Percentiles rank a stretch among this genome's conserved stretches.
Evolutionary conservation across 2,888 invertebrate species (phyloP).

Genomic region (Trachelus iudaicus): DNA sequence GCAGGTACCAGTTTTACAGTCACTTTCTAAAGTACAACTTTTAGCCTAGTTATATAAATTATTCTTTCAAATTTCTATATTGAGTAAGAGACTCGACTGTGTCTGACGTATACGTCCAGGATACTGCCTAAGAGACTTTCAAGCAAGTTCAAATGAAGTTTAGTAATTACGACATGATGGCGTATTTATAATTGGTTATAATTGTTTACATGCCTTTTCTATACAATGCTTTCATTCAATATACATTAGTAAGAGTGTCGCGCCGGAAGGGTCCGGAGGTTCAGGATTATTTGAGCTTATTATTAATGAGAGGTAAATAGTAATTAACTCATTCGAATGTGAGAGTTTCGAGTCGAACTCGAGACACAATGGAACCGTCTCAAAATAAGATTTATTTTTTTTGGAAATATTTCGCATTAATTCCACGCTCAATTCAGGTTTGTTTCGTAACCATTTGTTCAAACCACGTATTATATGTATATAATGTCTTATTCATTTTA

Average conservation of each 20-base stretch:
- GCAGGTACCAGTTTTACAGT: not conserved
- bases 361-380: not conserved
- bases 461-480: not conserved
- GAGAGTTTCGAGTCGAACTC: not conserved
- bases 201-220: constrained; percentile 1
- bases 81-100: not conserved
- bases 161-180: not conserved
- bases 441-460: too few species aligned
- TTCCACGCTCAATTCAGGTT: too few species aligned
- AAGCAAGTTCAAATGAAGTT: not conserved
- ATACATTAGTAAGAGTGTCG: not conserved
- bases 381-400: not conserved
- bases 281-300: not conserved
- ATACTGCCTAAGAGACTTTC: not conserved
- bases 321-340: not conserved
- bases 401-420: not conserved
- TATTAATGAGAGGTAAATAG: not conserved
- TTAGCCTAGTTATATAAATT: not conserved
- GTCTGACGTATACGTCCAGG: not conserved
- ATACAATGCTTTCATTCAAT: constrained; percentile 1
- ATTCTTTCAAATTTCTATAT: not conserved
- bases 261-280: not conserved
- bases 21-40: not conserved
- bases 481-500: not conserved
- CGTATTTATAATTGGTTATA: not conserved